Evolutionary conservation across 2,797 vertebrate genomes (phyloP).

Genomic region (Cossypha heuglini): DNA sequence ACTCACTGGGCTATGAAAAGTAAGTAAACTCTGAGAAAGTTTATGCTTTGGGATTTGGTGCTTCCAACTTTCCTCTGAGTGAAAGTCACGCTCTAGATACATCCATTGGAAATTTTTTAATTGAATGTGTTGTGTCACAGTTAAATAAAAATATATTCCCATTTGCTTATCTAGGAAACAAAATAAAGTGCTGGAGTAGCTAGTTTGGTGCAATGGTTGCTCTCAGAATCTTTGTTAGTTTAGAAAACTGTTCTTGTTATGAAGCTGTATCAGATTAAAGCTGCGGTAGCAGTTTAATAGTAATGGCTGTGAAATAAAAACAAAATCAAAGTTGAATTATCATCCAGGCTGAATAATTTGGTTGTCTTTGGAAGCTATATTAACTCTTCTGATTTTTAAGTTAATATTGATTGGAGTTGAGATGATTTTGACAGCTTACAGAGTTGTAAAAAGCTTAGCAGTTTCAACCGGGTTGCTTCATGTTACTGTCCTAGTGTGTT

Average conservation of each 20-base stretch:
- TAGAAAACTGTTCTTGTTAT: not conserved
- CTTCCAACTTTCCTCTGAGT: not conserved
- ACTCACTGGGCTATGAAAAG: not conserved
- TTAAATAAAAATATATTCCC: not conserved
- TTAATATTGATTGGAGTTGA: not conserved
- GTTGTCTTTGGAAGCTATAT: not conserved
- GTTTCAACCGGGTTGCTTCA: not conserved
- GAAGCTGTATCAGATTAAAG: not conserved
- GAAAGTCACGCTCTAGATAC: not conserved
- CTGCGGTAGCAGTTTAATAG: not conserved
- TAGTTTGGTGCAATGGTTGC: not conserved
- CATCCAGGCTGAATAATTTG: not conserved
- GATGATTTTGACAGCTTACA: not conserved
- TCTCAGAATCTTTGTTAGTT: not conserved
- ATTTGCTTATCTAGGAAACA: not conserved
- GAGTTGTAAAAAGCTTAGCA: not conserved
- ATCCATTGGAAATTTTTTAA: not conserved
- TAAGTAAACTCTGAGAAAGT: not conserved
- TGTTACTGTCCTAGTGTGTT: not conserved
- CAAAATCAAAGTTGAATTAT: not conserved
- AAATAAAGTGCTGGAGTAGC: not conserved
- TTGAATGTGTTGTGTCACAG: not conserved
- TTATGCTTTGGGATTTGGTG: not conserved
- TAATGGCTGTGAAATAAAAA: not conserved
- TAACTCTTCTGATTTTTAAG: not conserved